phyloP scores from a whole-genome alignment of 2,797 vertebrate species.

The Chelon auratus region DNA sequence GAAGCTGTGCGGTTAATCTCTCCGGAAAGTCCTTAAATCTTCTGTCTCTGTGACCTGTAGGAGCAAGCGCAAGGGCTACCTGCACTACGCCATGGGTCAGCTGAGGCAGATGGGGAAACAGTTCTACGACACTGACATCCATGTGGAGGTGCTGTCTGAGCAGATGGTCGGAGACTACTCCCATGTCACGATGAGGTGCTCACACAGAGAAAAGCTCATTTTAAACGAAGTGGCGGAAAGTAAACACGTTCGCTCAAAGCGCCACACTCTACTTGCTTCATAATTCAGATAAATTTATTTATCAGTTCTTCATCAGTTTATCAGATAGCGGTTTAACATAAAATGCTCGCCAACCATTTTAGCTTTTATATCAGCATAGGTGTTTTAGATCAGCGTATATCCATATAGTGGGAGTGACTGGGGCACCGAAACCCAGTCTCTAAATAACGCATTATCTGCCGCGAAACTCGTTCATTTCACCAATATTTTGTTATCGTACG shows the following conservation, averaged over 20 bases:
- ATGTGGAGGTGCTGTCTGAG: conserved; percentile 85
- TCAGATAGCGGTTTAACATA: no score
- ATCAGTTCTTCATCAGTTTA: no score
- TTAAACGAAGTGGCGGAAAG: not conserved
- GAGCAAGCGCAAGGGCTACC: conserved; percentile 84
- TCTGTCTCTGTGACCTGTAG: conserved; percentile 57
- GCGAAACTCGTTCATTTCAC: no score
- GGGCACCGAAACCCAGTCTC: no score
- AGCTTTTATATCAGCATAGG: no score
- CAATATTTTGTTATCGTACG: no score
- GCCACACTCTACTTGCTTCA: not conserved
- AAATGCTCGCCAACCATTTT: no score
- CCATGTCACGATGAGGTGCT: conserved; percentile 85
- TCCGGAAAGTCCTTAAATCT: conserved; percentile 1
- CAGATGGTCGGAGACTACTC: conserved; percentile 86
- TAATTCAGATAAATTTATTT: no score
- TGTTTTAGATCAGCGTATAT: no score
- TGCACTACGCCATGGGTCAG: conserved; percentile 87
- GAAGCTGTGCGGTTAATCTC: conserved; percentile 1
- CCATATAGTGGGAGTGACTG: no score
- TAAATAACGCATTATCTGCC: no score
- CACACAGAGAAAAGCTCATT: not conserved
- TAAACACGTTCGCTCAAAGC: not conserved
- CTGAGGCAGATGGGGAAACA: conserved; percentile 86
- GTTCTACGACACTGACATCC: conserved; percentile 86